Evolutionary conservation across 2,888 invertebrate species (phyloP).

Genomic region (Venusia cambrica): DNA sequence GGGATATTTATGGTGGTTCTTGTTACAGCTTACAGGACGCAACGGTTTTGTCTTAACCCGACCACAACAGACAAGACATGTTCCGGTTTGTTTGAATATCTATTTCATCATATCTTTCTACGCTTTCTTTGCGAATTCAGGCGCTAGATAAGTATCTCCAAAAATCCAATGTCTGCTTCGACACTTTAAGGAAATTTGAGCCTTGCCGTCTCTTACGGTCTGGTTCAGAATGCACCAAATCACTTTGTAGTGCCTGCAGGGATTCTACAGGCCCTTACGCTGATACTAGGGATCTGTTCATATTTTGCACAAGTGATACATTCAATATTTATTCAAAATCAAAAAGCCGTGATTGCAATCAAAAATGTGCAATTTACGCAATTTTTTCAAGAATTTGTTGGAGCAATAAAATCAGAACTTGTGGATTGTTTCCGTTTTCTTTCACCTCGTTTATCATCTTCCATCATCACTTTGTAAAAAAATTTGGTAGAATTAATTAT

Average conservation of each 20-base stretch:
- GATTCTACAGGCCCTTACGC: conserved; percentile 17
- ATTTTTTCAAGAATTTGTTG: not conserved
- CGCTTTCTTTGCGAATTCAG: no score
- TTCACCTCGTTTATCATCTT: no score
- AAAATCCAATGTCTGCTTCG: no score
- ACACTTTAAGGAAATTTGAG: no score
- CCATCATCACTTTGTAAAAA: no score
- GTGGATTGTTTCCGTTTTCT: no score
- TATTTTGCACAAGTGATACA: conserved; percentile 24
- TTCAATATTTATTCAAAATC: conserved; percentile 16
- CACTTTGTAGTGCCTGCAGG: conserved; percentile 29
- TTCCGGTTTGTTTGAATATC: no score
- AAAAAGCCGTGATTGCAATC: conserved; percentile 5
- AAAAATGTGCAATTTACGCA: not conserved
- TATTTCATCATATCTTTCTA: no score
- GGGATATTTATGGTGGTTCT: conserved; percentile 39
- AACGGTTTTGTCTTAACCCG: conserved; percentile 3
- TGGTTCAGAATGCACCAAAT: conserved; percentile 15
- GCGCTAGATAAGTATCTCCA: no score
- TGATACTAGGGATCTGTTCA: conserved; percentile 13
- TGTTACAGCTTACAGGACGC: conserved; percentile 37
- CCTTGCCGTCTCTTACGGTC: no score
- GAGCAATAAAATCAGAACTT: no score
- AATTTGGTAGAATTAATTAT: no score
- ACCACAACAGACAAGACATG: conserved; percentile 3